phyloP scores from a whole-genome alignment of 2,113 vertebrate species.

The Acrocephalus arundinaceus region DNA sequence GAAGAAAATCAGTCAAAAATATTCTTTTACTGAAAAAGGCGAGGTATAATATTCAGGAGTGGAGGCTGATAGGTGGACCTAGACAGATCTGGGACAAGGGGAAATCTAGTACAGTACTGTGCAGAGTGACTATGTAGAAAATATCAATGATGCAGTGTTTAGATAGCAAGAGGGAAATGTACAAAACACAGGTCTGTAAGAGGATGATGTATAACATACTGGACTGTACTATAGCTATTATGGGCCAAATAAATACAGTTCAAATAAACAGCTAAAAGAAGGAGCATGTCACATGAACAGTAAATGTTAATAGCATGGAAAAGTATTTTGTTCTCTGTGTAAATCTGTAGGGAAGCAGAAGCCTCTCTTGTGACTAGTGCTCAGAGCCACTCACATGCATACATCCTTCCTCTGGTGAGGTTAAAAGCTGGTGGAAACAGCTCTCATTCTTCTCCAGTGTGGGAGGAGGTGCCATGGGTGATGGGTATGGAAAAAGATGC shows the following conservation, averaged over 20 bases:
- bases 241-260: neutral
- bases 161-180: neutral
- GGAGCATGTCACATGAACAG: neutral
- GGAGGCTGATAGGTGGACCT: neutral
- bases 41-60: neutral
- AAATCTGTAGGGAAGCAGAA: neutral
- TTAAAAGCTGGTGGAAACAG: neutral
- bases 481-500: neutral
- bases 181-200: neutral
- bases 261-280: neutral
- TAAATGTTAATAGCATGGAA: neutral
- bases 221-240: neutral
- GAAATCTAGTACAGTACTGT: neutral
- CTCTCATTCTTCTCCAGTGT: neutral
- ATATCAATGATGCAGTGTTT: neutral
- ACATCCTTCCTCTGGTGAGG: neutral
- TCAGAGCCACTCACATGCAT: neutral
- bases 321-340: neutral
- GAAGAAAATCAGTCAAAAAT: neutral
- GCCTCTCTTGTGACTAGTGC: neutral
- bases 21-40: neutral
- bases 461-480: neutral
- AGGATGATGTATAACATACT: neutral
- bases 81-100: neutral
- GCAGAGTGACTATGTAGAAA: neutral